Conservation (phyloP, 2,113 vertebrate species). For the Harpagus bidentatus region DNA sequence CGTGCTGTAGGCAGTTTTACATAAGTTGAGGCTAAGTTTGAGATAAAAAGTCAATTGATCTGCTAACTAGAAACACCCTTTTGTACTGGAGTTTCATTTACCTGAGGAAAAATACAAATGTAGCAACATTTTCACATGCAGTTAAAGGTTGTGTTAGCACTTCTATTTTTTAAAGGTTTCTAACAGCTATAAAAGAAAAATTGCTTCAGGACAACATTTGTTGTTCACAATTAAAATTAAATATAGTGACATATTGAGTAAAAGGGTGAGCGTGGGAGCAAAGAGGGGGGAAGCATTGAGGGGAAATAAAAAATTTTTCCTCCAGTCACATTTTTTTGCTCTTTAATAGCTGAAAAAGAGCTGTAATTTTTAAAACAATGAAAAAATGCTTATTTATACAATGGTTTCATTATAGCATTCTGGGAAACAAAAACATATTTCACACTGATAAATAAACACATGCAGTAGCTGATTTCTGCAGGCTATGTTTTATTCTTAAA, state of each 20-base stretch:
- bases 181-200: neutral
- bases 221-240: neutral
- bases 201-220: neutral
- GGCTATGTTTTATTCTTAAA: neutral
- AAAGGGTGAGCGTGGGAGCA: neutral
- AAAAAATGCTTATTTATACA: neutral
- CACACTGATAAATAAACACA: neutral
- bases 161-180: neutral
- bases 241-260: neutral
- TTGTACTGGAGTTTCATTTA: neutral
- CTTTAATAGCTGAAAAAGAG: neutral
- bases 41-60: neutral
- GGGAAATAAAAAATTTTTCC: neutral
- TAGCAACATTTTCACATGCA: neutral
- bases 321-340: neutral
- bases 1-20: neutral
- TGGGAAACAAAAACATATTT: neutral
- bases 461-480: neutral
- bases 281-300: neutral
- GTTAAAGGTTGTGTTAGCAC: neutral
- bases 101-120: neutral
- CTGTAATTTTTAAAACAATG: neutral
- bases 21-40: neutral
- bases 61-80: neutral
- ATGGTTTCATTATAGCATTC: neutral